Conservation (phyloP, 2,888 invertebrate species). For the Candidula unifasciata region DNA sequence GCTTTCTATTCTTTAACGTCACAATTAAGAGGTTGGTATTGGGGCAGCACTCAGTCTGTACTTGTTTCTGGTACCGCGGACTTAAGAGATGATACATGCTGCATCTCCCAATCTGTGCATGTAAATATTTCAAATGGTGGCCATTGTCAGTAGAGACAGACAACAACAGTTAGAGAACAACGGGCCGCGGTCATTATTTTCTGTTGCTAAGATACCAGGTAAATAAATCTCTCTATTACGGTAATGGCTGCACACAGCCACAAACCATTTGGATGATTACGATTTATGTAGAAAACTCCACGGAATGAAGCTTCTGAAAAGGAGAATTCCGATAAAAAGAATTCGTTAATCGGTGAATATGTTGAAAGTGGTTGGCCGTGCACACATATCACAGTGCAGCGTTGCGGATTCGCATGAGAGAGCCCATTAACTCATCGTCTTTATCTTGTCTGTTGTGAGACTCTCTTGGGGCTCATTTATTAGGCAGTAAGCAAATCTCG, state of each 20-base stretch:
- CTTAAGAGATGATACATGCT: constrained; percentile 35
- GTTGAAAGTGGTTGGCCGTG: constrained; percentile 25
- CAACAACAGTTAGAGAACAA: constrained; percentile 47
- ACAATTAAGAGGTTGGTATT: background rate
- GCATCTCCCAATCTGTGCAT: constrained; percentile 30
- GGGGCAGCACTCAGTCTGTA: constrained; percentile 14
- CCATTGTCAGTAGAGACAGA: constrained; percentile 18
- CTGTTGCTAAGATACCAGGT: constrained; percentile 33
- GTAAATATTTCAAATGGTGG: constrained; percentile 40
- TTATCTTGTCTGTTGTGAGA: constrained; percentile 36
- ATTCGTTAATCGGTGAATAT: constrained; percentile 17
- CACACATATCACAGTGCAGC: constrained; percentile 28
- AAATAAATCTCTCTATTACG: constrained; percentile 48
- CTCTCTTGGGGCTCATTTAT: constrained; percentile 47
- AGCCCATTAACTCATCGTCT: constrained; percentile 44
- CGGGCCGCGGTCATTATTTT: constrained; percentile 31
- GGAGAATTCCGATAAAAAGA: background rate
- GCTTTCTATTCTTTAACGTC: background rate
- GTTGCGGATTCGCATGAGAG: constrained; percentile 42
- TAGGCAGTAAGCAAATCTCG: constrained; percentile 44
- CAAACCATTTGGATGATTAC: constrained; percentile 46
- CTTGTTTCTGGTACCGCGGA: background rate
- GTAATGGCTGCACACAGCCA: constrained; percentile 48
- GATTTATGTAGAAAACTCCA: constrained; percentile 37
- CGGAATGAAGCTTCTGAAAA: constrained; percentile 9